Conservation (phyloP, 2,888 invertebrate genomes). For the Nemurella pictetii region DNA sequence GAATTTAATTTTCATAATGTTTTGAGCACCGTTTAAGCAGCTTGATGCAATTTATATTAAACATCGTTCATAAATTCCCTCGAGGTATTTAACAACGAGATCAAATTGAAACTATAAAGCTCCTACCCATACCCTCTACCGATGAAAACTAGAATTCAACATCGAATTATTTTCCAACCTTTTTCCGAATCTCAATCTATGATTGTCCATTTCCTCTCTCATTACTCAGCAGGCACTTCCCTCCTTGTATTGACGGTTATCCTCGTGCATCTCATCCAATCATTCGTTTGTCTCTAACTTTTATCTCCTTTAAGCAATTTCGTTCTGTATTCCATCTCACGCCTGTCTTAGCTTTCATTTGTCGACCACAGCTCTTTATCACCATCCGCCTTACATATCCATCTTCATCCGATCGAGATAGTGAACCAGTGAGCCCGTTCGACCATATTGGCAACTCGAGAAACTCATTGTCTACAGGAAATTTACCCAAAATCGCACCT, state of each 20-base stretch:
- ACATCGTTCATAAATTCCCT: too few relatives aligned
- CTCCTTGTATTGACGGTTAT: background rate
- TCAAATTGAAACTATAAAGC: too few relatives aligned
- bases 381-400: background rate
- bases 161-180: background rate
- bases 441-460: background rate
- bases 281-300: conserved; percentile 17
- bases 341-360: conserved; percentile 6
- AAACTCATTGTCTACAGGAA: background rate
- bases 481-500: background rate
- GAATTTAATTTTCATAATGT: too few relatives aligned
- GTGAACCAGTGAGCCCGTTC: background rate
- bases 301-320: conserved; percentile 3
- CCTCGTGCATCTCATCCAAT: conserved; percentile 15
- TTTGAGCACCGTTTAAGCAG: too few relatives aligned
- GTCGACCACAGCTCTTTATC: background rate
- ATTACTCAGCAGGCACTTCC: background rate
- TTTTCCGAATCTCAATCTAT: background rate
- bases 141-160: background rate
- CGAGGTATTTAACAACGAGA: too few relatives aligned
- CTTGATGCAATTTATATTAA: too few relatives aligned
- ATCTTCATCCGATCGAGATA: background rate
- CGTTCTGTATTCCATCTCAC: conserved; percentile 29
- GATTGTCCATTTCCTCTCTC: background rate
- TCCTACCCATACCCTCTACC: too few relatives aligned